Percentiles rank a stretch among this genome's conserved stretches.
phyloP scores from a whole-genome alignment of 2,113 vertebrate species.

The Serilophus lunatus region DNA sequence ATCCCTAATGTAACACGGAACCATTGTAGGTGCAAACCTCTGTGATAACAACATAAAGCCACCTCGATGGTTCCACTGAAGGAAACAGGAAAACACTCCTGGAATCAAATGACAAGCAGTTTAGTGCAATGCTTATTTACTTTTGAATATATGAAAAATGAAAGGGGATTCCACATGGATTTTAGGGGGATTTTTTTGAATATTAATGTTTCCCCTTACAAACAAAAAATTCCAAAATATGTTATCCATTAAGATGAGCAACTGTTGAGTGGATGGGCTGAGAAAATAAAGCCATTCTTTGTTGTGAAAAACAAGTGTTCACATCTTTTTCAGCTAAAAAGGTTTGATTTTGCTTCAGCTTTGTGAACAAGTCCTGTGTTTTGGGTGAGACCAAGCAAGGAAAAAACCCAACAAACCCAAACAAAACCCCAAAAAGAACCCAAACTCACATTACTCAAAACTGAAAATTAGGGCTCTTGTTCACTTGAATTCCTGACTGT shows the following conservation, averaged over 20 bases:
- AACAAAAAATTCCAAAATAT: not conserved
- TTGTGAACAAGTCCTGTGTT: not conserved
- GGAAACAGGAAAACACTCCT: not conserved
- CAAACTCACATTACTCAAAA: not conserved
- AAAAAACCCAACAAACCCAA: not conserved
- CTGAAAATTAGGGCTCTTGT: not conserved
- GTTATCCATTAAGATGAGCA: not conserved
- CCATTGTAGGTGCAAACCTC: not conserved
- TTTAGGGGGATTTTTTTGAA: not conserved
- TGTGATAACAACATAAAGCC: not conserved
- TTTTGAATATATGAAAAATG: not conserved
- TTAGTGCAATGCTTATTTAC: not conserved
- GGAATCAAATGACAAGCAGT: not conserved
- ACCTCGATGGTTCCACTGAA: not conserved
- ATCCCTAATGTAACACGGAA: not conserved
- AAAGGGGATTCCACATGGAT: not conserved
- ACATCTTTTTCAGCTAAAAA: not conserved
- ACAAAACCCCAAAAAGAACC: not conserved
- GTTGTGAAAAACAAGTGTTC: not conserved
- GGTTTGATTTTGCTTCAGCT: not conserved
- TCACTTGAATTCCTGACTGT: not conserved
- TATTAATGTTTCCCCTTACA: not conserved
- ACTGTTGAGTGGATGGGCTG: not conserved
- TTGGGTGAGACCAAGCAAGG: not conserved
- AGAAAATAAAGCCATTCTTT: not conserved